phyloP scores from a whole-genome alignment of 1,140 invertebrate genomes.

The Manduca sexta region DNA sequence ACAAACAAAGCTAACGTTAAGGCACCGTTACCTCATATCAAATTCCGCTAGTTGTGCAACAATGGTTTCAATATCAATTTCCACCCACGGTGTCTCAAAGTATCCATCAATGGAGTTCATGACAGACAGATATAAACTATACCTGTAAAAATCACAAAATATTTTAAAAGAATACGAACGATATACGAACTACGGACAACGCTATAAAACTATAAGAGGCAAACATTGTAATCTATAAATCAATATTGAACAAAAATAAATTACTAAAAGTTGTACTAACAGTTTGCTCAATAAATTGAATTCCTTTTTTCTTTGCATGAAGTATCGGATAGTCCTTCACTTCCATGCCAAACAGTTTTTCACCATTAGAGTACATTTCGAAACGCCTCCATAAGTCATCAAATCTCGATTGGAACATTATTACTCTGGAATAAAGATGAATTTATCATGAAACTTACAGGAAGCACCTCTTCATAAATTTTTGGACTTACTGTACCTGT shows the following conservation, averaged over 20 bases:
- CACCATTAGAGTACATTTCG: constrained; percentile 86
- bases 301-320: constrained; percentile 84
- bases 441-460: background rate
- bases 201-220: too few relatives aligned
- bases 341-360: constrained; percentile 86
- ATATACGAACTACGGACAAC: too few relatives aligned
- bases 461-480: too few relatives aligned
- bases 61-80: constrained; percentile 89
- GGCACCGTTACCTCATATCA: constrained; percentile 80
- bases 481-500: constrained; percentile 69
- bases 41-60: constrained; percentile 86
- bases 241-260: too few relatives aligned
- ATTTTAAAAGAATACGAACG: background rate
- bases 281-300: constrained; percentile 89
- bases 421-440: constrained; percentile 68
- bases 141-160: constrained; percentile 33
- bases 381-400: constrained; percentile 86
- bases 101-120: constrained; percentile 89
- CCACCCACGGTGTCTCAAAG: constrained; percentile 87
- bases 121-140: constrained; percentile 84
- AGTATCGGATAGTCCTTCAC: constrained; percentile 87
- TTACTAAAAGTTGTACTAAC: constrained; percentile 56
- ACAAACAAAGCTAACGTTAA: background rate
- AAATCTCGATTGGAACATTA: constrained; percentile 84
- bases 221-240: too few relatives aligned